Conservation (phyloP, 2,888 invertebrate species). For the Dilophus febrilis region DNA sequence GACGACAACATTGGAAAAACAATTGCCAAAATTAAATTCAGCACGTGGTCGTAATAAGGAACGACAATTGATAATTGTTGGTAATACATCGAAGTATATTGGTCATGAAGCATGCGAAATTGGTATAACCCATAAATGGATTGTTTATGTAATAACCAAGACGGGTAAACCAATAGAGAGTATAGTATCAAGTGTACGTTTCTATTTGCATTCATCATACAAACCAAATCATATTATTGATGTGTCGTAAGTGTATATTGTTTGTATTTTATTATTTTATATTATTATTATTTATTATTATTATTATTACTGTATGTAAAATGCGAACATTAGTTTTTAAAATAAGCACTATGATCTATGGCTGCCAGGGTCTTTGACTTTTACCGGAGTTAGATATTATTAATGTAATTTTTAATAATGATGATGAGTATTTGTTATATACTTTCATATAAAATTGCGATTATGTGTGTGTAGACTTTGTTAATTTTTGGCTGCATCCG, state of each 20-base stretch:
- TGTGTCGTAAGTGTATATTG: constrained; percentile 43
- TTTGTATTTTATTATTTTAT: too few species aligned
- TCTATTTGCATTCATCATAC: constrained; percentile 72
- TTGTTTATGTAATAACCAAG: constrained; percentile 66
- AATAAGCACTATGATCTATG: too few species aligned
- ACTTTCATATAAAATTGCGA: too few species aligned
- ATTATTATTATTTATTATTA: too few species aligned
- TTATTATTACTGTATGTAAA: too few species aligned
- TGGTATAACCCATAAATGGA: constrained; percentile 73
- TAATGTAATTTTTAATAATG: neutral
- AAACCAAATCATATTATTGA: constrained; percentile 72
- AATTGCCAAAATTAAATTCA: constrained; percentile 32
- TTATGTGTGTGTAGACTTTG: too few species aligned
- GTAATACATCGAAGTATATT: constrained; percentile 66
- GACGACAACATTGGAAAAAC: constrained; percentile 16
- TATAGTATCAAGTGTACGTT: constrained; percentile 55
- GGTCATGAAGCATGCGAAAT: constrained; percentile 39
- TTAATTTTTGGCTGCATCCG: too few species aligned
- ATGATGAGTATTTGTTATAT: too few species aligned
- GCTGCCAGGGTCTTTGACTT: too few species aligned
- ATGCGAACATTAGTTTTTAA: too few species aligned
- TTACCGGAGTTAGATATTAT: too few species aligned
- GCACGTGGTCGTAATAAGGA: constrained; percentile 36
- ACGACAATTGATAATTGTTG: constrained; percentile 36
- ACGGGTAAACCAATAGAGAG: constrained; percentile 40